Base-by-base conservation (phyloP, 2,113 vertebrate species). In the Carettochelys insculpta region DNA sequence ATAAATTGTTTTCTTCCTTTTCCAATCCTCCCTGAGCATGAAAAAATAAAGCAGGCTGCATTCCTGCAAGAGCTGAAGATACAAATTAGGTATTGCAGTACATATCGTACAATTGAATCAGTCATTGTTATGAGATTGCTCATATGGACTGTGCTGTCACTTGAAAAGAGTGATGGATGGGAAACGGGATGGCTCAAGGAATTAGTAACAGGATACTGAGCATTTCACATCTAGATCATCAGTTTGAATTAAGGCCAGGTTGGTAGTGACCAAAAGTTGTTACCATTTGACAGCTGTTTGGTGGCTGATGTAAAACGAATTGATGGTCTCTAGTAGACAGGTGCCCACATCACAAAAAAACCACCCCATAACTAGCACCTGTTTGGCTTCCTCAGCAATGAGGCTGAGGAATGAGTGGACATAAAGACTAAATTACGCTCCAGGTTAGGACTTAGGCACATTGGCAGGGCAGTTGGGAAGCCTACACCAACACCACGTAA, bases 191-290 rank as follows among this genome's bases (percentile, higher is more conserved):
- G 96, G 96, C 92, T 90, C 80, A 88, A 94, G 96, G 95, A 96
- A 97, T 95, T 96, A 96, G 96, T 97, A 97, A 96, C 86, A 95
- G 91, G 97, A 97, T 96, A 97, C 94, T 96, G 92, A 96, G 95
- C 91, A 97, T 96, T 96, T 97, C 96, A 97, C 96, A 96, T 97
- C 96, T 94, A 87, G 94, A 95, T 97, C 96, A 97, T 86, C 94
- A 94, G 95, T 96, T 97, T 95, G 95, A 94, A 96, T 96, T 96
- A 94, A 96, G 92, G 48, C 94, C 96, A 97, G 92, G 96, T 96
- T 95, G 94, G 88, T 92, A 92, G 89, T 73, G 93, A 95, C 88
- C 94, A 91, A 95, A 95, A 96, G 95, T 92, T 95, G 96, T 97
- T 95, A 94, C 96, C 95, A 96, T 96, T 94, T 96, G 95, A 96